Evolutionary conservation across 2,113 vertebrate genomes (phyloP), one percentile per base, ranked within the genome.

Genomic region (Melanostigma gelatinosum): DNA sequence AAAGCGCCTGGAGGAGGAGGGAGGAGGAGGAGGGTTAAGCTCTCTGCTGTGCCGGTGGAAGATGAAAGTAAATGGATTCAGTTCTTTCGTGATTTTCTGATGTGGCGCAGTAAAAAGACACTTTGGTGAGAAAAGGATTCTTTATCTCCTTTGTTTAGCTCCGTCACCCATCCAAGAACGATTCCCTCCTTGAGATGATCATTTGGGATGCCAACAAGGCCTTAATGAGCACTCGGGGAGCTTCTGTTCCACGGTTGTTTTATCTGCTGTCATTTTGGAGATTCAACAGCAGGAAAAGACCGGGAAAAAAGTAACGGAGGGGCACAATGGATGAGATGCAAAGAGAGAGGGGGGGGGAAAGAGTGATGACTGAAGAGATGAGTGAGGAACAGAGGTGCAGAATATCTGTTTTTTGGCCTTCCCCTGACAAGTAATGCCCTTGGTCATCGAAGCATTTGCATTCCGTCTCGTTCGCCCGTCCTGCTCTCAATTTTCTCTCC

Each of bases 361-460:
- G 65, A 77, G 36, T 52, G 74, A 89, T 61, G 55, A 36, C 73
- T 79, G 62, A 54, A 75, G 58, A 78, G 65, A 83, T 73, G 71
- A 82, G 76, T 77, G 85, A 87, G 63, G 72, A 80, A 77, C 6
- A 61, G 66, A 52, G 38, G 77, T 69, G 85, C 60, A 76, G 77
- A 72, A 87, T 82, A 66, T 85, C 67, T 57, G 24, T 76, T 87
- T 85, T 77, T 80, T 67, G 72, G 73, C 64, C 78, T 87, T 77
- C 80, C 40, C 36, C 52, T 72, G 63, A 77, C 75, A 78, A 84
- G 75, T 5, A 76, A 69, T 77, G 93, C 92, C 95, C 92, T 93
- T 67, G 93, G 95, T 93, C 91, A 80, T 62, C 75, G 27, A 73
- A 83, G 80, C 57, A 93, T 93, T 92, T 93, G 92, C 93, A 94